Conservation (phyloP, 1,140 invertebrate genomes). For the Plutomurus gul region DNA sequence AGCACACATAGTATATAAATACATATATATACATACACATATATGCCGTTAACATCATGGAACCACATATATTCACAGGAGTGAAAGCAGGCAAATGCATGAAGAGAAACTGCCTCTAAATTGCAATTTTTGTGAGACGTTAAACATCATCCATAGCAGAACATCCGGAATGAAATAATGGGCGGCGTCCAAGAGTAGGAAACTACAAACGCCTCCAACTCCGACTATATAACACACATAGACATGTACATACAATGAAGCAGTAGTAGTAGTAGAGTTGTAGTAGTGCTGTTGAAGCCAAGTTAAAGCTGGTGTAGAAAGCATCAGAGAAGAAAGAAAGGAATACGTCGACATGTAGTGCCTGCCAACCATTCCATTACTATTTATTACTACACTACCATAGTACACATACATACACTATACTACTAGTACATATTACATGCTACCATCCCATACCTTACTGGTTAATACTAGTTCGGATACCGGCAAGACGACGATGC, state of each 20-base stretch:
- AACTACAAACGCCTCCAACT: conserved; percentile 28
- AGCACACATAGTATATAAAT: not conserved
- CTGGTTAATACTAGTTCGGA: no score
- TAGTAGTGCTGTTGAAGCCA: not conserved
- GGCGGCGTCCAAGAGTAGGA: conserved; percentile 34
- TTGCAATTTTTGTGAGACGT: conserved; percentile 20
- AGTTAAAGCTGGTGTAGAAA: no score
- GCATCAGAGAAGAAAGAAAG: not conserved
- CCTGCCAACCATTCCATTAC: no score
- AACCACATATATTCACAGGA: no score
- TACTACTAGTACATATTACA: no score
- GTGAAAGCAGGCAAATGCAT: not conserved
- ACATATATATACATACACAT: not conserved
- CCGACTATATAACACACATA: not conserved
- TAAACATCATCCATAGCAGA: conserved; percentile 33
- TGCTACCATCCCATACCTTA: no score
- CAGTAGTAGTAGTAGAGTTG: not conserved
- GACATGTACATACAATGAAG: not conserved
- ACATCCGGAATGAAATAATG: conserved; percentile 38
- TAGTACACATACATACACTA: no score
- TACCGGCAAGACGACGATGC: no score
- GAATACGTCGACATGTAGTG: no score
- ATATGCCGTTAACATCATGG: no score
- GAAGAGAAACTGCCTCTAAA: not conserved
- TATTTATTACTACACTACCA: no score